Conservation (phyloP, 1,140 invertebrate species). For the Ips typographus region DNA sequence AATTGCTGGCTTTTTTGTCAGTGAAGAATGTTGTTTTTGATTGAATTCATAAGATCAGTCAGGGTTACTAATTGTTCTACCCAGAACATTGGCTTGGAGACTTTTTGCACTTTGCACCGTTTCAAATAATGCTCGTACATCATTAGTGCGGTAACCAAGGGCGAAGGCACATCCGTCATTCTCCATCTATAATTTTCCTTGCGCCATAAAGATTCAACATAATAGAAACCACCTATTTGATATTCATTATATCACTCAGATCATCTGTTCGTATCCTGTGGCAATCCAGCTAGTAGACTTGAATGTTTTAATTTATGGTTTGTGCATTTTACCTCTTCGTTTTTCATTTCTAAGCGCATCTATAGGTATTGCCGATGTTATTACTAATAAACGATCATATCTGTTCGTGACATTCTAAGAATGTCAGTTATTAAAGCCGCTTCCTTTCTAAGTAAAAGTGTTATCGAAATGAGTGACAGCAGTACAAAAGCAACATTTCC, state of each 20-base stretch:
- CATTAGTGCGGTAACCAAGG: too few species aligned
- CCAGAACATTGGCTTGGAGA: not conserved
- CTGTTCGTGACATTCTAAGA: not conserved
- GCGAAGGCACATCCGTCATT: too few species aligned
- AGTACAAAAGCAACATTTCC: too few species aligned
- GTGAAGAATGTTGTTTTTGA: too few species aligned
- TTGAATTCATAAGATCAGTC: too few species aligned
- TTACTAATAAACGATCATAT: not conserved
- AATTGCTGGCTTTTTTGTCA: too few species aligned
- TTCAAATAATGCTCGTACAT: too few species aligned
- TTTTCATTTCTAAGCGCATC: not conserved
- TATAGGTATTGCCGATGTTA: not conserved
- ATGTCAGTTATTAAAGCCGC: not conserved
- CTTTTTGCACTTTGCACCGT: not conserved
- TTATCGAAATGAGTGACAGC: too few species aligned
- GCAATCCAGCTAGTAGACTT: not conserved
- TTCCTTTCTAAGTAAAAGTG: not conserved
- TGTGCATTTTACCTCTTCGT: not conserved
- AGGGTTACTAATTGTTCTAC: not conserved
- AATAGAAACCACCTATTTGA: conserved; percentile 9
- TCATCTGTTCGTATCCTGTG: not conserved
- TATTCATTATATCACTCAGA: conserved; percentile 6
- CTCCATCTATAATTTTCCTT: too few species aligned
- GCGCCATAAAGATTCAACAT: not conserved
- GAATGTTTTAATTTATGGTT: not conserved